Evolutionary conservation across 2,888 invertebrate species (phyloP).

Genomic region (Candidula unifasciata): DNA sequence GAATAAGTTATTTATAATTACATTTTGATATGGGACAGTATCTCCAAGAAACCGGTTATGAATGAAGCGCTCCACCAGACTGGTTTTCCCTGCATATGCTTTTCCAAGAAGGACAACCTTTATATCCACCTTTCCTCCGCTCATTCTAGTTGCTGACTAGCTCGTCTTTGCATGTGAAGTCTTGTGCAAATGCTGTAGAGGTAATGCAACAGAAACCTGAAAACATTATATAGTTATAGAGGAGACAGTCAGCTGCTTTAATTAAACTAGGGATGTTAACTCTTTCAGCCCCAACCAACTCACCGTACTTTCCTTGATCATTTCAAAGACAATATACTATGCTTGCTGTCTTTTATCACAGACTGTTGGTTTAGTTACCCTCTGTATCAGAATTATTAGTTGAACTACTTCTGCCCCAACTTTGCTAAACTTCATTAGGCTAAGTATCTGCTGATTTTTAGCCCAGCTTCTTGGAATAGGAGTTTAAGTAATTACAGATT

Average conservation of each 20-base stretch:
- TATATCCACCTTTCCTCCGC: slow-evolving; percentile 80
- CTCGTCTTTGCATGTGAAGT: neutral
- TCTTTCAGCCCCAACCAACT: too few relatives aligned
- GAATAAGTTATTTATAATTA: slow-evolving; percentile 78
- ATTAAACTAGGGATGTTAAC: too few relatives aligned
- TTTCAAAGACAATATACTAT: too few relatives aligned
- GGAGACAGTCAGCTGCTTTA: neutral
- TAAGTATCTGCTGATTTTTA: too few relatives aligned
- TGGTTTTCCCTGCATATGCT: slow-evolving; percentile 85
- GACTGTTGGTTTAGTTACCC: too few relatives aligned
- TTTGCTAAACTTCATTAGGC: too few relatives aligned
- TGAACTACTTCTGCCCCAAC: too few relatives aligned
- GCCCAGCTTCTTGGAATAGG: too few relatives aligned
- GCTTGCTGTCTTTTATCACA: too few relatives aligned
- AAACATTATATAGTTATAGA: neutral
- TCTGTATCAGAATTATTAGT: too few relatives aligned
- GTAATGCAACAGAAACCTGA: neutral
- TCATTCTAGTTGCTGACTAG: slow-evolving; percentile 53
- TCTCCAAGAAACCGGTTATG: slow-evolving; percentile 82
- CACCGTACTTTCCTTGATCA: too few relatives aligned
- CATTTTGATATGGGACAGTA: slow-evolving; percentile 82
- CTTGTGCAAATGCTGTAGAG: neutral
- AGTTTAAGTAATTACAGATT: too few relatives aligned
- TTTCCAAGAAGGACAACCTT: slow-evolving; percentile 86
- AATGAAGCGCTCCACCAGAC: slow-evolving; percentile 84